Evolutionary conservation across 2,113 vertebrate genomes (phyloP).

Genomic region (Channa argus): DNA sequence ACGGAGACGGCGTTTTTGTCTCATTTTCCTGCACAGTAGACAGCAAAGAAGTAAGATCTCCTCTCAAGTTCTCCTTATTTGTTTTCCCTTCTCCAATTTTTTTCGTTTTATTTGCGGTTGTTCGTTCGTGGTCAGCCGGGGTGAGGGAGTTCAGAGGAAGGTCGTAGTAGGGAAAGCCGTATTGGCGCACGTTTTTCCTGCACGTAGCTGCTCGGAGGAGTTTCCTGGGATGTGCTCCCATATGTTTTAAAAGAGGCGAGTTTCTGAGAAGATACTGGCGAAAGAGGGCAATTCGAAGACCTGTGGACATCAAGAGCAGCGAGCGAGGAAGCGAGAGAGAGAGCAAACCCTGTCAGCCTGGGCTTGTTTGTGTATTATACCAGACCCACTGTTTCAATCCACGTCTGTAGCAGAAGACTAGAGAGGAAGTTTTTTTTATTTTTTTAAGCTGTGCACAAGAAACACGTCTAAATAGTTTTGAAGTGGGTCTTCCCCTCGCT

Average conservation of each 20-base stretch:
- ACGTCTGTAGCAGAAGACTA: conserved; percentile 17
- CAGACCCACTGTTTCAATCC: conserved; percentile 38
- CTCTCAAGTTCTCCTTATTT: conserved; percentile 20
- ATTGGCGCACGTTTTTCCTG: conserved; percentile 63
- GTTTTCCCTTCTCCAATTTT: conserved; percentile 5
- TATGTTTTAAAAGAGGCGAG: conserved; percentile 55
- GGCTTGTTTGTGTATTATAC: conserved; percentile 1
- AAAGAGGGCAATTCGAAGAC: conserved; percentile 48
- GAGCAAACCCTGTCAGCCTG: not conserved
- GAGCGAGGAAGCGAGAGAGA: not conserved
- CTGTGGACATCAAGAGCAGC: conserved; percentile 61
- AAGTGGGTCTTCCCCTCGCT: conserved; percentile 13
- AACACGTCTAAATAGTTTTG: not conserved
- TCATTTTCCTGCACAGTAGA: not conserved
- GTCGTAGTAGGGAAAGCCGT: conserved; percentile 67
- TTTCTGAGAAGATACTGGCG: conserved; percentile 43
- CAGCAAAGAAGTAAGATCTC: conserved; percentile 5
- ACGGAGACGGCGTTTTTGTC: conserved; percentile 32
- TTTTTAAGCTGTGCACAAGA: not conserved
- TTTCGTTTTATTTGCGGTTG: conserved; percentile 46
- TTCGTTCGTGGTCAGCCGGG: conserved; percentile 68
- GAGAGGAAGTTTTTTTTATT: conserved; percentile 15
- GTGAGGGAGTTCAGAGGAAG: conserved; percentile 81
- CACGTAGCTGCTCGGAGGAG: conserved; percentile 60
- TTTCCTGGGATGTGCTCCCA: conserved; percentile 75